phyloP scores from a whole-genome alignment of 1,140 invertebrate species.

The Temnothorax nylanderi region DNA sequence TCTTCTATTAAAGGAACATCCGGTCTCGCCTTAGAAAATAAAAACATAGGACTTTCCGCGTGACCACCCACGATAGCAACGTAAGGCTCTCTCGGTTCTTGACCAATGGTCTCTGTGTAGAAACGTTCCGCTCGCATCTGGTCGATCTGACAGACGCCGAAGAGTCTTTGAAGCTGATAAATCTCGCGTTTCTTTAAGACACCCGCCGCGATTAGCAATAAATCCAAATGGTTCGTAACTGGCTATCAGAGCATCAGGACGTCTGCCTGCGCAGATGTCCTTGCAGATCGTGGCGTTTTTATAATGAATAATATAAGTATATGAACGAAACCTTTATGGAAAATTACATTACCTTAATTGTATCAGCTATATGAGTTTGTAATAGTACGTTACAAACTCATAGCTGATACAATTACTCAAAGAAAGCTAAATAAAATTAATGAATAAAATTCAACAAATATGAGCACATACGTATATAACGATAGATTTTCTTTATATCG shows the following conservation, averaged over 20 bases:
- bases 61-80: slow-evolving; percentile 41
- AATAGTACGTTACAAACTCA: no score
- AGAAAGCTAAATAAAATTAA: no score
- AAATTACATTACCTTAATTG: neutral
- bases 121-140: slow-evolving; percentile 3
- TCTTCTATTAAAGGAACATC: neutral
- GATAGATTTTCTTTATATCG: no score
- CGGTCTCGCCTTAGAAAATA: slow-evolving; percentile 3
- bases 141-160: slow-evolving; percentile 31
- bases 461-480: no score
- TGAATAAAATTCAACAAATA: no score
- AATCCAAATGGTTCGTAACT: slow-evolving; percentile 37
- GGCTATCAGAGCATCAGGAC: slow-evolving; percentile 38
- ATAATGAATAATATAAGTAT: neutral
- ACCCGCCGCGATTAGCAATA: neutral
- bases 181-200: slow-evolving; percentile 2
- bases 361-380: no score
- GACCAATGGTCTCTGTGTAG: neutral
- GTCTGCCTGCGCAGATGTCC: neutral
- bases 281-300: slow-evolving; percentile 17
- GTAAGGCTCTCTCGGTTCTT: neutral
- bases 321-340: neutral
- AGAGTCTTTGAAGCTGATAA: slow-evolving; percentile 4
- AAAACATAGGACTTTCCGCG: neutral
- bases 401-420: no score